Evolutionary conservation across 2,113 vertebrate genomes (phyloP).

Genomic region (Addax nasomaculatus): DNA sequence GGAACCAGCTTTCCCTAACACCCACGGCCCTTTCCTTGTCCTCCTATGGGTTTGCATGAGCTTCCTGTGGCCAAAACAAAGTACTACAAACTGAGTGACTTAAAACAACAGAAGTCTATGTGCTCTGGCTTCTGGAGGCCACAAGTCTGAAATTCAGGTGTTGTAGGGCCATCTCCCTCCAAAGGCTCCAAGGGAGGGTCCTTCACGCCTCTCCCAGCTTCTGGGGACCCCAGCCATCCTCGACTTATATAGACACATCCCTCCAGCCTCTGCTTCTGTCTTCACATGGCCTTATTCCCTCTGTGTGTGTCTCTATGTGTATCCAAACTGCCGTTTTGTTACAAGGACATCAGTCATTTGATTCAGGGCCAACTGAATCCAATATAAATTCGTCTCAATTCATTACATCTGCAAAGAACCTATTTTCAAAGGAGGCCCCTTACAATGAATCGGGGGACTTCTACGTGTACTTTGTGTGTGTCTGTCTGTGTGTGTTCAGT

Average conservation of each 20-base stretch:
- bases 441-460: neutral
- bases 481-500: neutral
- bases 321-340: neutral
- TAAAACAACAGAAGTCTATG: neutral
- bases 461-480: neutral
- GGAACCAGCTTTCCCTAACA: neutral
- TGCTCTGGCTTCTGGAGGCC: neutral
- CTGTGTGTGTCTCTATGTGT: too few species aligned
- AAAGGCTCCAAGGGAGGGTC: neutral
- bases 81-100: neutral
- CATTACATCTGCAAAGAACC: neutral
- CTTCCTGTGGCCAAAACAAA: neutral
- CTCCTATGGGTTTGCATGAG: neutral
- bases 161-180: neutral
- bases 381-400: too few species aligned
- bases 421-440: neutral
- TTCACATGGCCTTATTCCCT: neutral
- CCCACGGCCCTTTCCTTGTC: rapidly evolving
- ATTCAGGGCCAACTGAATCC: neutral
- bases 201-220: neutral
- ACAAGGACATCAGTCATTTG: neutral
- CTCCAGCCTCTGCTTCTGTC: neutral
- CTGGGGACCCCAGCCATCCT: rapidly evolving
- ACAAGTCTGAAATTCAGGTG: neutral
- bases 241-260: rapidly evolving